Conservation (phyloP, 2,113 vertebrate species). For the Emydocephalus ijimae region DNA sequence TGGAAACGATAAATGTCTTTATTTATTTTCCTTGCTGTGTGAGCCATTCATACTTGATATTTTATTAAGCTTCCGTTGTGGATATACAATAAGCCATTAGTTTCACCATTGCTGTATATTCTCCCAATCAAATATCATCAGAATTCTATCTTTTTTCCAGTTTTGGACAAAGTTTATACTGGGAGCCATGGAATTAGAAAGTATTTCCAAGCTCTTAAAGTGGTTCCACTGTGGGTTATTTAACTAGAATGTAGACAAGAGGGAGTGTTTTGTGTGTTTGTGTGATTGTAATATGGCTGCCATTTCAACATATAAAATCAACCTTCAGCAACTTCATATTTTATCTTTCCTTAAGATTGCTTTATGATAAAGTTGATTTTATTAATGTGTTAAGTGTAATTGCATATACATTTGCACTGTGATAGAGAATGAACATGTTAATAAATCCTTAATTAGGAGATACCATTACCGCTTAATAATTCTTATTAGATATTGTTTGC, state of each 20-base stretch:
- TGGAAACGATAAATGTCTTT: slow-evolving; percentile 8
- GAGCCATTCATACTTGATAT: neutral
- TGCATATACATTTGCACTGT: neutral
- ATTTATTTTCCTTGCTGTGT: neutral
- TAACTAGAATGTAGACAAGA: neutral
- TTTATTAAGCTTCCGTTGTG: neutral
- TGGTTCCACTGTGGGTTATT: neutral
- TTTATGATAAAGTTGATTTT: slow-evolving; percentile 3
- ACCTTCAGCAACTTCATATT: slow-evolving; percentile 8
- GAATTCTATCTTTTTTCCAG: neutral
- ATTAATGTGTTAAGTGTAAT: slow-evolving; percentile 1
- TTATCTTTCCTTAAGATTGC: neutral
- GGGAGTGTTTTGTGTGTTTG: too few relatives aligned
- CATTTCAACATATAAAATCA: slow-evolving; percentile 4
- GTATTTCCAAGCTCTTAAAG: neutral
- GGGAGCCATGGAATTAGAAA: neutral
- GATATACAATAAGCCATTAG: neutral
- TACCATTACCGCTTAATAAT: neutral
- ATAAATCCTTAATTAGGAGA: neutral
- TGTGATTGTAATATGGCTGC: too few relatives aligned
- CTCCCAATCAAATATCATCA: neutral
- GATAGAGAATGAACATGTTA: neutral
- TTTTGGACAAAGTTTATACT: neutral
- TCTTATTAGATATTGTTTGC: neutral
- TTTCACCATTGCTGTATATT: neutral